Base-by-base conservation (phyloP, 35 echinoderm and acorn worm species). In the Strongylocentrotus purpuratus region DNA sequence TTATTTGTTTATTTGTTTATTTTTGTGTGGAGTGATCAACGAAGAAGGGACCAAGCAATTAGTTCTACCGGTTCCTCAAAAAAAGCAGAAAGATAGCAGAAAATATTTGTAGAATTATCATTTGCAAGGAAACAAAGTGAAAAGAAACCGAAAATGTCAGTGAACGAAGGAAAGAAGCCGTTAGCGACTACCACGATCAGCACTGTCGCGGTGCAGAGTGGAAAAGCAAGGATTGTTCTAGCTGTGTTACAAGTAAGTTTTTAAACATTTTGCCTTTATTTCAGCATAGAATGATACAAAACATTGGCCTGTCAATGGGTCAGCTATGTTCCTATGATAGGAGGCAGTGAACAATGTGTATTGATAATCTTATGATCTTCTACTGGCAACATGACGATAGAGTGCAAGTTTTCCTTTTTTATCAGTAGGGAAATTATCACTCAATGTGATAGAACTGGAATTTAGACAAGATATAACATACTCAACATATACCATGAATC, bases 161-260 rank as follows among this genome's bases (percentile, higher is more conserved):
- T 92, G 94, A 58, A 52, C 20, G 31, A 88, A 60, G 33, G 15
- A 41, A 47, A 95, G 94, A 87, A 95, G 22, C 88, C 91, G 20
- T 71, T 91, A 9, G 48, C 90, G 33, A 97, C 97, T 86, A 99
- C 98, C 17, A 96, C 98, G 10, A 97, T 99, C 59, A 97, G 97
- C 86, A 99, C 98, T 10, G 96, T 99, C 88, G 98, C 98, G 45
- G 94, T 99, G 55, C 97, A 97, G 94, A 94, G 96, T 91, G 98
- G 97, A 94, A 88, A 99, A 94, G 97, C 97, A 86, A 95, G 95
- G 41, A 99, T 99, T 90, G 96, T 99, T 87, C 90, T 99, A 20
- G 98, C 97, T 46, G 96, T 99, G 22, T 70, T 99, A 45, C 94
- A 95, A 97, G 98, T 99, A 99, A 99, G 98, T 99, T 71, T 78